A percentile compares a stretch with the other conserved stretches of the same genome.
Conservation (phyloP, 2,888 invertebrate genomes). For the Meteorus cinctellus region DNA sequence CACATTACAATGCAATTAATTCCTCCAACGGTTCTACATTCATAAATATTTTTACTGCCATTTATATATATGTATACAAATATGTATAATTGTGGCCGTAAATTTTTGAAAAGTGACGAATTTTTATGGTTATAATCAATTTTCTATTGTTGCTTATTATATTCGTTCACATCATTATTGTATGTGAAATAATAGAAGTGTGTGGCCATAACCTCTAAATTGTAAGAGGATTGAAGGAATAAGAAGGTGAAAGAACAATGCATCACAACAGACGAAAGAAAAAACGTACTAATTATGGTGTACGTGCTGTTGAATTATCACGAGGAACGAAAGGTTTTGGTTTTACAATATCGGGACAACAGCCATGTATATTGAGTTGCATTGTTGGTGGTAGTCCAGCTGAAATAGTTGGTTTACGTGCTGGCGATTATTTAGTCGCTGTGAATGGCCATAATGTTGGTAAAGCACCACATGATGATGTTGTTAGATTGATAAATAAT, state of each 20-base stretch:
- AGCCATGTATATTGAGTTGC: conserved; percentile 95
- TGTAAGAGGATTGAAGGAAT: background rate
- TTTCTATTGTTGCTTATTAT: background rate
- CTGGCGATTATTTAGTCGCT: conserved; percentile 93
- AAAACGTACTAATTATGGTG: conserved; percentile 83
- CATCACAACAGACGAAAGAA: conserved; percentile 80
- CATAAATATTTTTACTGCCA: background rate
- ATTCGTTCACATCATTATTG: background rate
- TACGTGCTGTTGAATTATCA: conserved; percentile 88
- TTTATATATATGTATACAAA: background rate
- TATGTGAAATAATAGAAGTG: background rate
- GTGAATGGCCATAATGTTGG: conserved; percentile 94
- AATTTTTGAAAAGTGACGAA: background rate
- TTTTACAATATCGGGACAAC: conserved; percentile 98
- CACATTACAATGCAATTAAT: background rate
- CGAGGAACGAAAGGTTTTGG: conserved; percentile 94
- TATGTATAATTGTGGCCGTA: background rate
- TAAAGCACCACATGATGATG: conserved; percentile 94
- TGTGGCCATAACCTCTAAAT: background rate
- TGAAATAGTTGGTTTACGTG: conserved; percentile 90
- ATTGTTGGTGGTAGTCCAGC: conserved; percentile 94
- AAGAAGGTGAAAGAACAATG: conserved; percentile 70
- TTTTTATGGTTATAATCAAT: conserved; percentile 2
- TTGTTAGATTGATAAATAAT: conserved; percentile 91
- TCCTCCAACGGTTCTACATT: background rate